A percentile compares a stretch with the other conserved stretches of the same genome.
Conservation (phyloP, 2,113 vertebrate species). For the Amazona guildingii region DNA sequence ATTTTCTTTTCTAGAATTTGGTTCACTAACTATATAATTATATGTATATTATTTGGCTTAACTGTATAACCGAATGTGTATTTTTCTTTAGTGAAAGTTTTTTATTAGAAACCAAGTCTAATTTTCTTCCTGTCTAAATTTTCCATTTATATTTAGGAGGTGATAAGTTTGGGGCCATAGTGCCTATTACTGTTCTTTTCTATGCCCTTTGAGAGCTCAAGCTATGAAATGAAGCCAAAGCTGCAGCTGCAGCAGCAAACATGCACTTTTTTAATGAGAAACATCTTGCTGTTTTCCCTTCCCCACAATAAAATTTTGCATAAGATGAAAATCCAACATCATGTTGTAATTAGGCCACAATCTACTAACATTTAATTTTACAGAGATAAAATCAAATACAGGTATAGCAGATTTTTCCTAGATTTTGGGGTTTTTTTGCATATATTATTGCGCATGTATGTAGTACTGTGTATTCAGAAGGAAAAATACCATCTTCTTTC, state of each 20-base stretch:
- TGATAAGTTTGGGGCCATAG: conserved; percentile 38
- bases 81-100: neutral
- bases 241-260: conserved; percentile 59
- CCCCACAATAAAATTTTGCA: neutral
- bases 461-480: neutral
- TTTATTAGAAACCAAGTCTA: neutral
- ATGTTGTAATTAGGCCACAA: neutral
- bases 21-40: neutral
- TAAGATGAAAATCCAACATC: neutral
- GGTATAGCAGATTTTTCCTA: neutral
- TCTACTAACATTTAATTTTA: neutral
- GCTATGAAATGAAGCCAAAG: conserved; percentile 34
- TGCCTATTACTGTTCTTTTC: conserved; percentile 22
- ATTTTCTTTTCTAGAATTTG: neutral
- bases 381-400: neutral
- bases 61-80: neutral
- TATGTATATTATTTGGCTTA: neutral
- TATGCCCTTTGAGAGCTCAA: conserved; percentile 29
- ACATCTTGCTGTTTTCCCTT: conserved; percentile 46
- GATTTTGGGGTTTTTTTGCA: neutral
- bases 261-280: conserved; percentile 32
- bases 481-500: neutral
- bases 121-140: conserved; percentile 19
- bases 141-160: conserved; percentile 41
- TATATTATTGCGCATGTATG: neutral